phyloP scores from a whole-genome alignment of 2,888 invertebrate genomes.

The Neoaliturus tenellus region DNA sequence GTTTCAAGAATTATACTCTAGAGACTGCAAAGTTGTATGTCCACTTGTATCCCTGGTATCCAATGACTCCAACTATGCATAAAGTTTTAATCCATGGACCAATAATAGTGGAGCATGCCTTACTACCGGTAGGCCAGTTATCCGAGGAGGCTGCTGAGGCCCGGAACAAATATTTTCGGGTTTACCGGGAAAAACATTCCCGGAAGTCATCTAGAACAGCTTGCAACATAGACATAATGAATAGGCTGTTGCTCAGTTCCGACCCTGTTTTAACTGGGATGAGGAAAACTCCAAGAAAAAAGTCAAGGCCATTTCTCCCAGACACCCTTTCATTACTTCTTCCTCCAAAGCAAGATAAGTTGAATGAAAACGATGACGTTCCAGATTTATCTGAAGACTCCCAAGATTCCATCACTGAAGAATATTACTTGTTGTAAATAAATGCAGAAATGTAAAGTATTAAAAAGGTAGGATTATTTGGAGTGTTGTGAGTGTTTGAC shows the following conservation, averaged over 20 bases:
- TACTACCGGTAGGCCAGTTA: slow-evolving; percentile 67
- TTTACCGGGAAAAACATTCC: slow-evolving; percentile 61
- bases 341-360: neutral
- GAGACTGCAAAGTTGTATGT: slow-evolving; percentile 67
- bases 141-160: slow-evolving; percentile 69
- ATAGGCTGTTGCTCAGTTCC: slow-evolving; percentile 64
- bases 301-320: slow-evolving; percentile 24
- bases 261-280: slow-evolving; percentile 61
- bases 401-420: neutral
- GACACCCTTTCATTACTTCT: slow-evolving; percentile 5
- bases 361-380: neutral
- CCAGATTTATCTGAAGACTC: neutral
- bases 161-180: slow-evolving; percentile 67
- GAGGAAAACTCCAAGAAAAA: neutral
- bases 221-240: slow-evolving; percentile 64
- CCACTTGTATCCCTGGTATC: slow-evolving; percentile 68
- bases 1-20: slow-evolving; percentile 60
- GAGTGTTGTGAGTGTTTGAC: too few species aligned
- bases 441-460: neutral
- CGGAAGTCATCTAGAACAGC: slow-evolving; percentile 65
- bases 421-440: neutral
- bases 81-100: slow-evolving; percentile 68
- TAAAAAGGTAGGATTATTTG: too few species aligned
- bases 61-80: slow-evolving; percentile 69
- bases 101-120: slow-evolving; percentile 65